Evolutionary conservation across 2,797 vertebrate genomes (phyloP), one percentile per base, ranked within the genome.

Genomic region (Masticophis lateralis): DNA sequence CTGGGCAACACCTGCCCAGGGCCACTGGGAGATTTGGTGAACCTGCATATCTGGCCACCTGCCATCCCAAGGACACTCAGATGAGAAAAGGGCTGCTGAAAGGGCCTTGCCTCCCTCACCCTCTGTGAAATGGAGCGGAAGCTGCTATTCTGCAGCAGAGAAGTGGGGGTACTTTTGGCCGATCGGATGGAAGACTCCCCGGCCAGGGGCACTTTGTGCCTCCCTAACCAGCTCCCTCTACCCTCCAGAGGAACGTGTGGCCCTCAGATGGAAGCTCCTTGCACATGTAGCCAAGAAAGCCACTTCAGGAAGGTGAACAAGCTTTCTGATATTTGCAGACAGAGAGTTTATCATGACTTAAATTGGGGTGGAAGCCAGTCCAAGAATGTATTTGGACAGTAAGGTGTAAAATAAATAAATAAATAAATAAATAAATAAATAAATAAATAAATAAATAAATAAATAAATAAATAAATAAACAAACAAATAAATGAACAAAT

Each of bases 221-320:
- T 69, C n/a, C 66, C n/a, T 18, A 18, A 2, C 66, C 66, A 66
- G 28, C 63, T 51, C 20, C 59, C 20, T 16, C 6, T 25, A 51
- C 59, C 61, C 60, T 10, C n/a, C 14, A 1, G n/a, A 37, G n/a
- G 32, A 8, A 1, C 0, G 0, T 37, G n/a, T 14, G 16, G n/a
- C 16, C 16, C 69, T 37, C 69, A 4, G 14, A 18, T 3, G 16
- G 69, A 74, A 74, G 69, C 14, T 16, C 69, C 32, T 14, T 1
- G 2, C 69, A 8, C n/a, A 1, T 2, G n/a, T 18, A 32, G 66
- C 66, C 66, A 18, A 74, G 66, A 16, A 74, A 74, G n/a, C 66
- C n/a, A 32, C 69, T 74, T 74, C 6, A 6, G 66, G n/a, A 69
- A 69, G n/a, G n/a, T 6, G 66, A 37, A 37, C 1, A 20, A 7